Evolutionary conservation across 2,113 vertebrate species (phyloP), one percentile per base, ranked within the genome.

Genomic region (Rafetus swinhoei): DNA sequence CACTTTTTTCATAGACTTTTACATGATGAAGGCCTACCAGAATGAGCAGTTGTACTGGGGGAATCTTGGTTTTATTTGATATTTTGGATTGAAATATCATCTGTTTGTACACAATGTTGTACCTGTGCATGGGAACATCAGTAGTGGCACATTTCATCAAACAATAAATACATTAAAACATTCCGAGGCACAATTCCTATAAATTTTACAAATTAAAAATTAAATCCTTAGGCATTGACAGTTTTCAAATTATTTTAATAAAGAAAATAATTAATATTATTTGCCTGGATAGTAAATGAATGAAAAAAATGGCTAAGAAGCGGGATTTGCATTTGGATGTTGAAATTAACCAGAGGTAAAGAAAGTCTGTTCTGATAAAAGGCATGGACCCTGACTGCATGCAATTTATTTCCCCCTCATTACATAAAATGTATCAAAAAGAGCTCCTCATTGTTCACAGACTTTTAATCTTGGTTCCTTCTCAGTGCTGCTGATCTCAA

Each of bases 151-250:
- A 50, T 8, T 85, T 87, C 9, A 86, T 14, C 10, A 87, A 91
- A 60, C 11, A 3, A 22, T 29, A 83, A 83, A 2, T 81, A 79
- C 81, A 86, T 9, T 24, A 22, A 84, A 79, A 35, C 88, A 81
- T 89, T 25, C 7, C 1, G 10, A 79, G 15, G n/a, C 29, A 87
- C 1, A 1, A 0, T 92, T 53, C 32, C 65, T 84, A 7, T 45
- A 84, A 84, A 59, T 86, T 18, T 79, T 25, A 59, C 53, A 54
- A 84, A 60, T 9, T 35, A 81, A 72, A 90, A 84, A 82, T 82
- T 4, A 89, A 93, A 94, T 90, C 55, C n/a, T 87, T 82, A 77
- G 50, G 5, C 39, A 69, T 15, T 10, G 57, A 62, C 6, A 69
- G 10, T 32, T 91, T 69, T 91, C 21, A 79, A 80, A 7, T 65